Conservation (phyloP, 2,888 invertebrate species). For the Heteropelma amictum region DNA sequence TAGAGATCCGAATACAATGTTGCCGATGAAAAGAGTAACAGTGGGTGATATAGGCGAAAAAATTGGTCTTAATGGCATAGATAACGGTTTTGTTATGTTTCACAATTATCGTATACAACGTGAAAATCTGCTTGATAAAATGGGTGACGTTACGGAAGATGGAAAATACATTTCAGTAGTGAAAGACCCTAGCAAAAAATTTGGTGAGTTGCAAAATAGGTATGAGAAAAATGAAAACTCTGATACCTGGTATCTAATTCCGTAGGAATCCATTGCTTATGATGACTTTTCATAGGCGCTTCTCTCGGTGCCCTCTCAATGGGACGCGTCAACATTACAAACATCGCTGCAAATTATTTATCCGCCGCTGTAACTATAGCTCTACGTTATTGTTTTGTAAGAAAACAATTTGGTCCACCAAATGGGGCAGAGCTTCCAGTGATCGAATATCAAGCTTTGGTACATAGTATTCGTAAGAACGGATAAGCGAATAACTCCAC, state of each 20-base stretch:
- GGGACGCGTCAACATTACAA: conserved; percentile 88
- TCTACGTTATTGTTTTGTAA: conserved; percentile 90
- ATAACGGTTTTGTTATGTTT: conserved; percentile 93
- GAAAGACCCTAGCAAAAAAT: conserved; percentile 90
- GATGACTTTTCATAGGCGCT: conserved; percentile 77
- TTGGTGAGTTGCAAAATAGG: conserved; percentile 80
- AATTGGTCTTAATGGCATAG: conserved; percentile 93
- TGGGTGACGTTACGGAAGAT: conserved; percentile 90
- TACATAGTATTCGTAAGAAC: conserved; percentile 70
- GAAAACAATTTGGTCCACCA: conserved; percentile 92
- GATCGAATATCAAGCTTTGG: conserved; percentile 94
- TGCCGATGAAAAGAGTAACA: conserved; percentile 87
- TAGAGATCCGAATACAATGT: conserved; percentile 85
- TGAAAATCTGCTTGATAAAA: conserved; percentile 88
- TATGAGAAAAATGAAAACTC: neutral
- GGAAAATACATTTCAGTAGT: conserved; percentile 90
- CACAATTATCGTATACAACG: conserved; percentile 89
- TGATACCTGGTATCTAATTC: neutral
- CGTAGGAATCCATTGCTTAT: neutral
- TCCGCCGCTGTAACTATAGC: conserved; percentile 90
- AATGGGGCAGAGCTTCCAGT: conserved; percentile 88
- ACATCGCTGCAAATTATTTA: conserved; percentile 82
- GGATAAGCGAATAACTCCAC: neutral
- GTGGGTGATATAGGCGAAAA: conserved; percentile 97
- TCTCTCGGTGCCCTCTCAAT: conserved; percentile 90